Evolutionary conservation across 2,113 vertebrate species (phyloP), one percentile per base, ranked within the genome.

Genomic region (Etheostoma cragini): DNA sequence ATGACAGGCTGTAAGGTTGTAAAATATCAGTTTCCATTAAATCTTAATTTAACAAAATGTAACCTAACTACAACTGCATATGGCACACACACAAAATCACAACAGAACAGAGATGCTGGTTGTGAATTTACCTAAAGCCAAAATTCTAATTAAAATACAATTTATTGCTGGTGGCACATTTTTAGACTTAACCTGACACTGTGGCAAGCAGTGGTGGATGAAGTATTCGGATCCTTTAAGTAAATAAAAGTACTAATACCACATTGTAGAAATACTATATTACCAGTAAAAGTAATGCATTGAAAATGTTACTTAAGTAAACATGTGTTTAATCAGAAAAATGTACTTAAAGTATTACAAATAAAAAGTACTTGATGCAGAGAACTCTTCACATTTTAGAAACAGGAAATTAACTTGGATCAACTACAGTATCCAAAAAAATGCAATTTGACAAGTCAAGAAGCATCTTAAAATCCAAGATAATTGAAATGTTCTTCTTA

Each of bases 21-120:
- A 7, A 83, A 84, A 75, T 62, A 26, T 72, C n/a, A 35, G 19
- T 35, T 24, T 26, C 49, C 12, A 53, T 24, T 3, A 74, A 64
- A 56, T 68, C 12, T 35, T 45, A 45, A 42, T 3, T 30, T 15
- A 70, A 65, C 11, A 24, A 3, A 61, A 13, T 66, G 57, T 42
- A 13, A 33, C 52, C 11, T 5, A 46, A 76, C 8, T 61, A 56
- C 11, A 52, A 30, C 61, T 70, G 21, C 21, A 56, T 8, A 24
- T 45, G 33, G 16, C 10, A 58, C 5, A 6, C 46, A 70, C 24
- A 63, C 7, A 17, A 71, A 42, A 17, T 14, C n/a, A 15, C 11
- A 74, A 19, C 1, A 71, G 14, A 35, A 8, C 12, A 57, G 58
- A 33, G 11, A 71, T 35, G 21, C 8, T 3, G 54, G n/a, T 6